Percentiles rank a stretch among this genome's conserved stretches.
Evolutionary conservation across 2,797 vertebrate species (phyloP).

Genomic region (Myotis planiceps): DNA sequence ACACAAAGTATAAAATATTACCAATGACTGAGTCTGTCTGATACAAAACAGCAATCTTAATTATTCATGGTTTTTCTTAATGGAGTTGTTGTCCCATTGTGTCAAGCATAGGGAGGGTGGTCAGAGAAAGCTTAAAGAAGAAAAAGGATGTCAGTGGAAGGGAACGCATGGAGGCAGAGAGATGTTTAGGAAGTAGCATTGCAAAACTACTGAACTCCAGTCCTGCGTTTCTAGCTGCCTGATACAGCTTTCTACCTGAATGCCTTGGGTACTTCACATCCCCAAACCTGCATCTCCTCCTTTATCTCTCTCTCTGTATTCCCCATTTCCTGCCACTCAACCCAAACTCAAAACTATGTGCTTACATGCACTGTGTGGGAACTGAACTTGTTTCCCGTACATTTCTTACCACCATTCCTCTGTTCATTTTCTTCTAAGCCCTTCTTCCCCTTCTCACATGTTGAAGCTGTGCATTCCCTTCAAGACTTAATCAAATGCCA

Average conservation of each 20-base stretch:
- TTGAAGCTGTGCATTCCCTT: background rate
- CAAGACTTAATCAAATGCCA: background rate
- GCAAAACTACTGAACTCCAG: background rate
- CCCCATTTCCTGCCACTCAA: background rate
- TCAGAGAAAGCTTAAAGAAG: background rate
- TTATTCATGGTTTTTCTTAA: background rate
- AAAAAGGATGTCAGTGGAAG: background rate
- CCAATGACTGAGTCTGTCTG: background rate
- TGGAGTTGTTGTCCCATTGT: background rate
- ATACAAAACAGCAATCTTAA: background rate
- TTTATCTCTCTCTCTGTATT: rapidly evolving
- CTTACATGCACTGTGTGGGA: background rate
- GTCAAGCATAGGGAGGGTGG: background rate
- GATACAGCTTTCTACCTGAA: background rate
- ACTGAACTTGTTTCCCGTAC: background rate
- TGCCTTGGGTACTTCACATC: background rate
- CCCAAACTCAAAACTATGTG: background rate
- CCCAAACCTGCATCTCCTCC: background rate
- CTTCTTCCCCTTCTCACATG: background rate
- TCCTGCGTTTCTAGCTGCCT: background rate
- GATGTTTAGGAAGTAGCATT: background rate
- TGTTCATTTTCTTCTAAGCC: background rate
- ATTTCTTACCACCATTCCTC: background rate
- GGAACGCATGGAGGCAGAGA: background rate
- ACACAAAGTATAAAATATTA: background rate